Conservation (phyloP, 2,888 invertebrate genomes). For the Timema cristinae region DNA sequence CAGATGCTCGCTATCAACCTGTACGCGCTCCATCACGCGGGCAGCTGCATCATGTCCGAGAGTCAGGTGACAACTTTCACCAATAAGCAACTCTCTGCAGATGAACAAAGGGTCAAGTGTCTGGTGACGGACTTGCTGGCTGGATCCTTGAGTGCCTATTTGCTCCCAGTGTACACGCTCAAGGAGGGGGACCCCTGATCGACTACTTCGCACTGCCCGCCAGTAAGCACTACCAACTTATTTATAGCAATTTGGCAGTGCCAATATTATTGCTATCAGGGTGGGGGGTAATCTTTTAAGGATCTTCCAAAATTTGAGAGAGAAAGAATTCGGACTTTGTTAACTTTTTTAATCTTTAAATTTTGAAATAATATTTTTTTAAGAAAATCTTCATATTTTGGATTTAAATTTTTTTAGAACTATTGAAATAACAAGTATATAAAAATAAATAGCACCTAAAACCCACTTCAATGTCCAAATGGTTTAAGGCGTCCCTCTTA, state of each 20-base stretch:
- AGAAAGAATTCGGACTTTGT: too few species aligned
- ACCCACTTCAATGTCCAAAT: too few species aligned
- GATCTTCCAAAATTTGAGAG: too few species aligned
- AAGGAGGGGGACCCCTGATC: slow-evolving; percentile 54
- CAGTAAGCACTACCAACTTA: slow-evolving; percentile 45
- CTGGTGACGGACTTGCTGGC: slow-evolving; percentile 61
- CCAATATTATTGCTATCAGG: too few species aligned
- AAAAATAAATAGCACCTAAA: too few species aligned
- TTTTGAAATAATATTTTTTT: too few species aligned
- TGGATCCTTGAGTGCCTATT: slow-evolving; percentile 61
- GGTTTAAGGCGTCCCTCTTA: too few species aligned
- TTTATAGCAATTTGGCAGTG: slow-evolving; percentile 1
- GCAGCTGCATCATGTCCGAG: slow-evolving; percentile 42
- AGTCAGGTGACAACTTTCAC: slow-evolving; percentile 41
- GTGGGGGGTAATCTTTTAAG: too few species aligned
- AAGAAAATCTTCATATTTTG: too few species aligned
- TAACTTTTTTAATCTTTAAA: too few species aligned
- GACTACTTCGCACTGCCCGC: slow-evolving; percentile 67
- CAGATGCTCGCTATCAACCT: slow-evolving; percentile 74
- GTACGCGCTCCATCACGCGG: slow-evolving; percentile 62
- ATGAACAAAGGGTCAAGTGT: slow-evolving; percentile 56
- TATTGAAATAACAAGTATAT: too few species aligned
- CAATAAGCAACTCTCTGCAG: slow-evolving; percentile 50
- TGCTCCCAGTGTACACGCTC: slow-evolving; percentile 67
- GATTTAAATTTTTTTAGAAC: too few species aligned